Evolutionary conservation across 2,797 vertebrate genomes (phyloP).

Genomic region (Propithecus perrieri): DNA sequence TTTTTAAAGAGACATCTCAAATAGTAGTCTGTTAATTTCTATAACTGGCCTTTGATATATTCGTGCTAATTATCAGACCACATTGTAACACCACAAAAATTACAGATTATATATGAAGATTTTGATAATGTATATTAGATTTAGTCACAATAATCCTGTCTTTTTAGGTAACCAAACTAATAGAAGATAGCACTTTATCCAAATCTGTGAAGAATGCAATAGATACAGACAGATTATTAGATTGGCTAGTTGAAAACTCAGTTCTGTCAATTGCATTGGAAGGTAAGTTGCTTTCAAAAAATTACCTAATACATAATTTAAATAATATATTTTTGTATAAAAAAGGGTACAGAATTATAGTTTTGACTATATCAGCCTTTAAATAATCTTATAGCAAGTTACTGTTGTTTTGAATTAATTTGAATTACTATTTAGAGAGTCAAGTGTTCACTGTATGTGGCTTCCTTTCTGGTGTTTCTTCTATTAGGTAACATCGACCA

Average conservation of each 20-base stretch:
- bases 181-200: slow-evolving; percentile 98
- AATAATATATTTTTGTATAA: neutral
- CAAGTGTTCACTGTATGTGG: neutral
- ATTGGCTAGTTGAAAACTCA: slow-evolving; percentile 99
- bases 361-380: slow-evolving; percentile 44
- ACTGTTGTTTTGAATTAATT: slow-evolving; percentile 20
- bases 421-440: neutral
- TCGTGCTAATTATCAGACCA: neutral
- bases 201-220: slow-evolving; percentile 99
- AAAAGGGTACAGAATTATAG: neutral
- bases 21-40: neutral
- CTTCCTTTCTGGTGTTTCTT: slow-evolving; percentile 59
- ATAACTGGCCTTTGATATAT: neutral
- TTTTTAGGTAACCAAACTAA: slow-evolving; percentile 96
- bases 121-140: slow-evolving; percentile 16
- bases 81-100: neutral
- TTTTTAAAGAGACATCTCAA: slow-evolving; percentile 6
- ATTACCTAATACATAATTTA: neutral
- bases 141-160: slow-evolving; percentile 40
- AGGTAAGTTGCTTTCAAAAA: slow-evolving; percentile 85
- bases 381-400: neutral
- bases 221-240: slow-evolving; percentile 95
- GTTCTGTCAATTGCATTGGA: slow-evolving; percentile 98
- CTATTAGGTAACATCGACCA: slow-evolving; percentile 97
- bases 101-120: neutral